Percentiles rank a stretch among this genome's conserved stretches.
phyloP scores from a whole-genome alignment of 2,113 vertebrate species.

The Podarcis cretensis region DNA sequence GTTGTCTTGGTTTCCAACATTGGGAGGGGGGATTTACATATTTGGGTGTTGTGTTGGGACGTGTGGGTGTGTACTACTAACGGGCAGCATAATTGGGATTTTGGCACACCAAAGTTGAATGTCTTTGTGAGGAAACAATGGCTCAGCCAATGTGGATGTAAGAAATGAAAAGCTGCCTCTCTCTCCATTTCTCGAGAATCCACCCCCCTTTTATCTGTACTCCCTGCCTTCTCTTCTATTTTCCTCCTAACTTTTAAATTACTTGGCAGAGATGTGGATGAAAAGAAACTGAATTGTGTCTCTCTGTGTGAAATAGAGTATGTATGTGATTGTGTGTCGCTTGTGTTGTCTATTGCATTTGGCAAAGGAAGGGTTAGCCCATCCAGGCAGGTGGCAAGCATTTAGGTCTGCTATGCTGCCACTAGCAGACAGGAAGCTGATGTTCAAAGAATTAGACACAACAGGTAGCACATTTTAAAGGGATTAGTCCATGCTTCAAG shows the following conservation, averaged over 20 bases:
- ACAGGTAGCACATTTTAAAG: constrained; percentile 42
- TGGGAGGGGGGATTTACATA: background rate
- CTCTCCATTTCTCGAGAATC: background rate
- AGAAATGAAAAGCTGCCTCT: background rate
- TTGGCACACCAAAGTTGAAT: background rate
- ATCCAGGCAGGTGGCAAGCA: constrained; percentile 1
- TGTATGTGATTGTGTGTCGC: background rate
- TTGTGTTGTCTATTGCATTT: background rate
- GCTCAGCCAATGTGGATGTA: background rate
- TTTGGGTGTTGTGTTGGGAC: background rate
- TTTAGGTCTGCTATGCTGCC: background rate
- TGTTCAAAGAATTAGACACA: constrained; percentile 42
- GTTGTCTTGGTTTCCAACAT: background rate
- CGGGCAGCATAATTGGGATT: background rate
- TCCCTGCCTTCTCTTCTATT: background rate
- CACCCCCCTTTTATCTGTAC: background rate
- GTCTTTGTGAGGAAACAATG: background rate
- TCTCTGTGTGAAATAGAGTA: background rate
- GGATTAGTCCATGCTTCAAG: constrained; percentile 53
- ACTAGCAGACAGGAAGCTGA: constrained; percentile 26
- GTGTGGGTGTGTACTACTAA: background rate
- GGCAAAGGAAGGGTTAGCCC: constrained; percentile 28
- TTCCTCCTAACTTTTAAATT: background rate
- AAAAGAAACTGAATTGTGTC: constrained; percentile 6
- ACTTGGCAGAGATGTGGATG: background rate